Evolutionary conservation across 2,113 vertebrate species (phyloP), one percentile per base, ranked within the genome.

Genomic region (Gymnobelideus leadbeateri): DNA sequence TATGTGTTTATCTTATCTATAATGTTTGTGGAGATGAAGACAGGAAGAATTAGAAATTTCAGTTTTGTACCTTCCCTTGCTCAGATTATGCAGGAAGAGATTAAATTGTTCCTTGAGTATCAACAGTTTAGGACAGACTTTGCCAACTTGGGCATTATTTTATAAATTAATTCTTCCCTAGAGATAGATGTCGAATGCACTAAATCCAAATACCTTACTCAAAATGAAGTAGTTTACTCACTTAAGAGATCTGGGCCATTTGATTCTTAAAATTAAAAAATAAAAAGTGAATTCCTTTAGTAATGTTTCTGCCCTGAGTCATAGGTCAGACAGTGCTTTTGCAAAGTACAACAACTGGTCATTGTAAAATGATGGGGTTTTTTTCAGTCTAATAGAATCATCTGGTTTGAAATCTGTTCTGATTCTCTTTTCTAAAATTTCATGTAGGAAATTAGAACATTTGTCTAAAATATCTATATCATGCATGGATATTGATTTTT

Each of bases 391-490:
- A 93, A 92, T 94, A 84, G 94, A 93, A 97, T 96, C 91, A 52
- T 51, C 54, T 93, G 53, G 91, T 77, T 91, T 96, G n/a, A 93
- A 96, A 89, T 57, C 96, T 96, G 93, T 89, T 92, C 84, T 92
- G 55, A 93, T 5, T 95, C 51, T 95, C 19, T 94, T 96, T 94
- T 95, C 92, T 57, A 95, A 94, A 96, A 94, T 95, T 96, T 96
- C 90, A 89, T 55, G 84, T 93, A 95, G 11, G 25, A 61, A 91
- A 94, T 95, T 52, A 91, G 68, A 91, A 92, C 92, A 92, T 90
- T 94, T 96, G 2, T 94, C 89, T 96, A 91, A n/a, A 94, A 55
- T 94, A 16, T 94, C 89, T 49, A 50, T 91, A 91, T 51, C 47
- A 96, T 57, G 84, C 49, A 90, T 92, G 53, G 43, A 53, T 93